phyloP scores from a whole-genome alignment of 2,888 invertebrate species.

The Drosophila anomalipes region DNA sequence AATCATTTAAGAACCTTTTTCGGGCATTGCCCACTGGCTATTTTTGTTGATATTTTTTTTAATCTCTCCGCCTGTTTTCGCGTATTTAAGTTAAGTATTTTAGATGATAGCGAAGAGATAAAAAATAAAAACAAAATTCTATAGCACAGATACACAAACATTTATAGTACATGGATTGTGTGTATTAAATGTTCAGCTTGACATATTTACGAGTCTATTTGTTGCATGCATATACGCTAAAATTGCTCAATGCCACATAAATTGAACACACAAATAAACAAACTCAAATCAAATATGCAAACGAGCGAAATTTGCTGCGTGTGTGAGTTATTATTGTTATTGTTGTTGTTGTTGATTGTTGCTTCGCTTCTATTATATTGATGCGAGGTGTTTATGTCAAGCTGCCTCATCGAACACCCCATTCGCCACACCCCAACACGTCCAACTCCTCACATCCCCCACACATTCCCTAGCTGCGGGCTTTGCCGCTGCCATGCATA shows the following conservation, averaged over 20 bases:
- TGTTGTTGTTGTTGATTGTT: slow-evolving; percentile 8
- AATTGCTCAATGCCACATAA: slow-evolving; percentile 77
- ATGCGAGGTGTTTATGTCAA: slow-evolving; percentile 41
- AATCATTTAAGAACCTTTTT: neutral
- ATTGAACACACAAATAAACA: slow-evolving; percentile 64
- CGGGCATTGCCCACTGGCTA: neutral
- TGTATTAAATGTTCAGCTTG: slow-evolving; percentile 68
- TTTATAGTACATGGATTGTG: slow-evolving; percentile 56
- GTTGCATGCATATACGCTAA: slow-evolving; percentile 51
- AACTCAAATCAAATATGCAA: slow-evolving; percentile 75
- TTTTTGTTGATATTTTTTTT: slow-evolving; percentile 8
- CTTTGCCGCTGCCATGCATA: slow-evolving; percentile 60
- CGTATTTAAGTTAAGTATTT: slow-evolving; percentile 39
- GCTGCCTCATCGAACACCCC: slow-evolving; percentile 26
- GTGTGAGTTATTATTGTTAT: slow-evolving; percentile 6
- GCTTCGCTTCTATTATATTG: slow-evolving; percentile 13
- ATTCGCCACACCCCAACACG: neutral
- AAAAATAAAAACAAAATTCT: neutral
- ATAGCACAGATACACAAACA: slow-evolving; percentile 5
- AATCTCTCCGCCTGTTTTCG: neutral
- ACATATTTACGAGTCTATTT: slow-evolving; percentile 74
- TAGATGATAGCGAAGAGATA: slow-evolving; percentile 23
- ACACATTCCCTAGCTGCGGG: slow-evolving; percentile 5
- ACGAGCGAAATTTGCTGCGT: slow-evolving; percentile 64
- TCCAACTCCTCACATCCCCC: neutral